A percentile compares a stretch with the other conserved stretches of the same genome.
Conservation (phyloP, 2,888 invertebrate genomes). For the Euzophera pinguis region DNA sequence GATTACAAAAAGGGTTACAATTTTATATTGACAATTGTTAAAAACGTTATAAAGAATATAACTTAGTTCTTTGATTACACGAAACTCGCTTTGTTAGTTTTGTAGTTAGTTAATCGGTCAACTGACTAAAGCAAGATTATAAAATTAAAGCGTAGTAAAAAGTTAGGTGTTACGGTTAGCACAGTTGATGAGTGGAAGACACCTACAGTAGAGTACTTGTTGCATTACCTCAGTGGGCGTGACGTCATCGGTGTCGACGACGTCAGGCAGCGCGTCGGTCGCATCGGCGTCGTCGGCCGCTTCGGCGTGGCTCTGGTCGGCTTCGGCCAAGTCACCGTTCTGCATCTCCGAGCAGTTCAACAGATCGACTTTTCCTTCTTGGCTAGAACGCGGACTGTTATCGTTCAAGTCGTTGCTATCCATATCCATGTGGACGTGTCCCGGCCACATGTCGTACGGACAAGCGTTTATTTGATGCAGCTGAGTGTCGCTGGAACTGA, state of each 20-base stretch:
- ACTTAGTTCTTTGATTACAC: background rate
- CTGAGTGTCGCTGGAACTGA: constrained; percentile 60
- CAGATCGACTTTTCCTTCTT: constrained; percentile 68
- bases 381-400: constrained; percentile 52
- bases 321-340: constrained; percentile 89
- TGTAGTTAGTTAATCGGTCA: background rate
- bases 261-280: constrained; percentile 64
- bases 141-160: background rate
- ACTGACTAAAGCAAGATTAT: background rate
- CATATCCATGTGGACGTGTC: constrained; percentile 58
- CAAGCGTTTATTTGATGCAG: constrained; percentile 60
- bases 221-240: constrained; percentile 77
- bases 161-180: constrained; percentile 42
- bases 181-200: constrained; percentile 65
- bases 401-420: constrained; percentile 50
- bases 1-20: constrained; percentile 36
- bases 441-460: constrained; percentile 67
- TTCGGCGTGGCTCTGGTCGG: constrained; percentile 84
- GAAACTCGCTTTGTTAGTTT: background rate
- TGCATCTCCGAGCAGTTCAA: constrained; percentile 76
- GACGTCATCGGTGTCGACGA: constrained; percentile 72
- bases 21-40: background rate
- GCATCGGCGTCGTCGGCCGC: constrained; percentile 37
- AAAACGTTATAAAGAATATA: background rate
- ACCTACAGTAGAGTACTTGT: constrained; percentile 70